Evolutionary conservation across 1,140 invertebrate genomes (phyloP).

Genomic region (Drosophila kanapiae): DNA sequence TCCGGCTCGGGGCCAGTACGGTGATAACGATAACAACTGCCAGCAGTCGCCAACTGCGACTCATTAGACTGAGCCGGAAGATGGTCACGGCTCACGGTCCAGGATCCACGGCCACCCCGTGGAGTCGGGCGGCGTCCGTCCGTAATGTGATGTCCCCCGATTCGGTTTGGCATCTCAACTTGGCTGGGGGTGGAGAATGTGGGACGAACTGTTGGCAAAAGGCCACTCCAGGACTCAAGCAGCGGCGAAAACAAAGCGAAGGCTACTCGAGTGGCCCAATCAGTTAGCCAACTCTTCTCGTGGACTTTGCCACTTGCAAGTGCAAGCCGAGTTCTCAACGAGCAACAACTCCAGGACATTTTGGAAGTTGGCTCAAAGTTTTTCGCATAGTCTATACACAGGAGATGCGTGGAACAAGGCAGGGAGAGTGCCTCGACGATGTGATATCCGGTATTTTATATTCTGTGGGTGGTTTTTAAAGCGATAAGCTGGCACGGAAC

Average conservation of each 20-base stretch:
- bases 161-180: constrained; percentile 45
- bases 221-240: constrained; percentile 49
- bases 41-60: constrained; percentile 34
- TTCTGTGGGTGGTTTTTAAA: too few species aligned
- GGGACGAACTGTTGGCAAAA: constrained; percentile 31
- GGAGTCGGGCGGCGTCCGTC: constrained; percentile 18
- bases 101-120: constrained; percentile 5
- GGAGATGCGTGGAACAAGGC: neutral
- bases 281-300: constrained; percentile 32
- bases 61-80: constrained; percentile 29
- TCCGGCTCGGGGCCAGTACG: neutral
- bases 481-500: neutral
- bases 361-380: constrained; percentile 58
- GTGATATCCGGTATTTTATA: neutral
- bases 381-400: constrained; percentile 18
- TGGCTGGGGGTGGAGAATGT: neutral
- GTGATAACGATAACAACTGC: constrained; percentile 37
- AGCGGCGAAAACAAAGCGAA: constrained; percentile 38
- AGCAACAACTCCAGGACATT: constrained; percentile 59
- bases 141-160: constrained; percentile 17
- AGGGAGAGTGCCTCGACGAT: neutral
- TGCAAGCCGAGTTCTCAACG: constrained; percentile 59
- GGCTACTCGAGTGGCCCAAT: constrained; percentile 48
- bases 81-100: constrained; percentile 3
- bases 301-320: constrained; percentile 47